These are phyloP conservation scores for Aphrophora alni DNA, from an alignment of 2,888 invertebrate genomes.

Conservation along the genomic window DNA sequence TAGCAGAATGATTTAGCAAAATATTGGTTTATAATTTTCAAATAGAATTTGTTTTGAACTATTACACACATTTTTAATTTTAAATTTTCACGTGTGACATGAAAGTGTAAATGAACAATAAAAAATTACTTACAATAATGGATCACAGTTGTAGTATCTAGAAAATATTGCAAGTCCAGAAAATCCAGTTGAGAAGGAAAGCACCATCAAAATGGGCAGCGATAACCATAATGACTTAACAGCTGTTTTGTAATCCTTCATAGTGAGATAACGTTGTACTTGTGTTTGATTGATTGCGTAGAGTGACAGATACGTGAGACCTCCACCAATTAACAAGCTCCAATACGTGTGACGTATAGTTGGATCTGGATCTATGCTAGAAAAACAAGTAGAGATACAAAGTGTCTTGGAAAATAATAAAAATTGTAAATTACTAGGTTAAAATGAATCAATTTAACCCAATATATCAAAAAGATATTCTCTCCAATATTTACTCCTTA, in stretches of 20 bases:
- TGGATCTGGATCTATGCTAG: conserved; percentile 81
- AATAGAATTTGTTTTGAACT: too few relatives aligned
- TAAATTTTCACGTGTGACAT: too few relatives aligned
- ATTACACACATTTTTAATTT: too few relatives aligned
- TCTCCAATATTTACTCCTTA: too few relatives aligned
- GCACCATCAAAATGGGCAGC: conserved; percentile 24
- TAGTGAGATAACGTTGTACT: conserved; percentile 82
- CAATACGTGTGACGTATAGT: conserved; percentile 82
- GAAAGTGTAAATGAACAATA: too few relatives aligned
- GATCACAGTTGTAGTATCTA: conserved; percentile 84
- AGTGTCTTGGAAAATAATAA: too few relatives aligned
- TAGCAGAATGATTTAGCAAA: too few relatives aligned
- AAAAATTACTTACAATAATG: conserved; percentile 63
- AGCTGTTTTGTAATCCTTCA: conserved; percentile 57
- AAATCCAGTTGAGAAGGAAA: conserved; percentile 60
- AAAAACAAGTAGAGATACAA: too few relatives aligned
- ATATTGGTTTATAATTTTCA: too few relatives aligned
- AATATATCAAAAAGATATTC: too few relatives aligned
- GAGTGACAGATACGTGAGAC: conserved; percentile 79
- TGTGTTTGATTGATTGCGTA: conserved; percentile 87
- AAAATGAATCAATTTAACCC: too few relatives aligned
- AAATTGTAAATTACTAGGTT: too few relatives aligned
- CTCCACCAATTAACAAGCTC: conserved; percentile 78
- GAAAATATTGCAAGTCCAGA: conserved; percentile 88
- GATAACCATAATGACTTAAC: conserved; percentile 30